phyloP scores from a whole-genome alignment of 92 coral and sea anemone genomes.

The Porites lobata region DNA sequence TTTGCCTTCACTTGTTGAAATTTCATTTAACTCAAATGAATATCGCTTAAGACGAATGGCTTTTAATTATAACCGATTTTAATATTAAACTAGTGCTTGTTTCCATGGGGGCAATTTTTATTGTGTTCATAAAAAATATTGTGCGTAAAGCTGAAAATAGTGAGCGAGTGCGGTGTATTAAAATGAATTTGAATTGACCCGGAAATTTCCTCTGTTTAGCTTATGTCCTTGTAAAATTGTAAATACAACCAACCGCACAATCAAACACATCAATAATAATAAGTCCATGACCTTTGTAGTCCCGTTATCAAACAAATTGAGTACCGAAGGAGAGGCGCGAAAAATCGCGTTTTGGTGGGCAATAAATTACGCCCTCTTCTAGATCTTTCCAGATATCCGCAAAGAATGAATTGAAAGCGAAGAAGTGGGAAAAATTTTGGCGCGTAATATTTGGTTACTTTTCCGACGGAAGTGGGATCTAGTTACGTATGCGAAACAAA shows the following conservation, averaged over 20 bases:
- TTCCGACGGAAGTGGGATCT: slow-evolving; percentile 37
- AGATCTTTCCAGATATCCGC: slow-evolving; percentile 10
- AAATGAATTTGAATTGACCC: slow-evolving; percentile 4
- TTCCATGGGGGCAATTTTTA: not conserved
- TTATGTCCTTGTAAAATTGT: not conserved
- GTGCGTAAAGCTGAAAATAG: not conserved
- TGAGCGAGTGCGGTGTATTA: not conserved
- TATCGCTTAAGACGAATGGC: not conserved
- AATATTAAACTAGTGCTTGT: too few species aligned
- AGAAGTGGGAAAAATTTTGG: not conserved
- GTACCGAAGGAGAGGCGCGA: not conserved
- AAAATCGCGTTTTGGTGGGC: not conserved
- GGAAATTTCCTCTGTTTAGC: slow-evolving; percentile 2
- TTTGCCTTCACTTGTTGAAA: slow-evolving; percentile 52
- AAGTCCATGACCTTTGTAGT: slow-evolving; percentile 14
- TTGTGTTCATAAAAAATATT: not conserved
- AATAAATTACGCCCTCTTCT: not conserved
- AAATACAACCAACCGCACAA: slow-evolving; percentile 14
- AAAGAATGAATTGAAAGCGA: slow-evolving; percentile 6
- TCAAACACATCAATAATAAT: not conserved
- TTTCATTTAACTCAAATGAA: slow-evolving; percentile 32
- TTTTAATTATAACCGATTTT: not conserved
- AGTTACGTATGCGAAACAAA: slow-evolving; percentile 25
- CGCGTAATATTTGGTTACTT: slow-evolving; percentile 28
- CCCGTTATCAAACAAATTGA: slow-evolving; percentile 6